Evolutionary conservation across 2,797 vertebrate species (phyloP).

Genomic region (Ciconia nigra): DNA sequence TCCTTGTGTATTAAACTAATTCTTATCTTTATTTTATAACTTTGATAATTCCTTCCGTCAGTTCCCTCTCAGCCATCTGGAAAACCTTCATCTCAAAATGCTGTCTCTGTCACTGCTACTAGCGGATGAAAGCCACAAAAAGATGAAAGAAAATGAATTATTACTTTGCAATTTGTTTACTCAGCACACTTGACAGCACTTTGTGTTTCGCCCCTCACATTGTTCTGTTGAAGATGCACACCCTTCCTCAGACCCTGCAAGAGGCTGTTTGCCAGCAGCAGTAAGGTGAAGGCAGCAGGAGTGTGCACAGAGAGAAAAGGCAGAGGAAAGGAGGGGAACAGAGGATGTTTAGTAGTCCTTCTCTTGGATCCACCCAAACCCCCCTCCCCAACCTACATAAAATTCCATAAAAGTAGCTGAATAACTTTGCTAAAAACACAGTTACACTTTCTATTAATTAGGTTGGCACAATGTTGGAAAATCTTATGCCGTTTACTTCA

Average conservation of each 20-base stretch:
- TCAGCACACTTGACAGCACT: slow-evolving; percentile 22
- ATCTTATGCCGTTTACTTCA: neutral
- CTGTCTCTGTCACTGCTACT: neutral
- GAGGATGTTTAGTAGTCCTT: neutral
- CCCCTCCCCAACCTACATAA: neutral
- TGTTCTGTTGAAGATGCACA: slow-evolving; percentile 52
- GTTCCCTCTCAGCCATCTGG: neutral
- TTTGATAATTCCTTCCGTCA: neutral
- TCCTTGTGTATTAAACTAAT: neutral
- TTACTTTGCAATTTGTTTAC: slow-evolving; percentile 45
- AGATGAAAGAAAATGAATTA: slow-evolving; percentile 54
- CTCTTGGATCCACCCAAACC: neutral
- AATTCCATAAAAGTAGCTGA: neutral
- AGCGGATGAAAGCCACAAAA: slow-evolving; percentile 19
- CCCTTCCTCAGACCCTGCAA: slow-evolving; percentile 50
- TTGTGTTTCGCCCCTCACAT: slow-evolving; percentile 31
- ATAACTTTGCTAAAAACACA: neutral
- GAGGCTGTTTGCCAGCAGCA: slow-evolving; percentile 46
- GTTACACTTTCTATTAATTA: neutral
- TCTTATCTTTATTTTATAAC: neutral
- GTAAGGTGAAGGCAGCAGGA: slow-evolving; percentile 30
- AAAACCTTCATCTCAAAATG: neutral
- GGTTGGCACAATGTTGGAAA: neutral
- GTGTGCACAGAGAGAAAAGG: neutral
- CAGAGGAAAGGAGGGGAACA: slow-evolving; percentile 31